phyloP scores from a whole-genome alignment of 1,140 invertebrate genomes.

The Drosophila sulfurigaster region DNA sequence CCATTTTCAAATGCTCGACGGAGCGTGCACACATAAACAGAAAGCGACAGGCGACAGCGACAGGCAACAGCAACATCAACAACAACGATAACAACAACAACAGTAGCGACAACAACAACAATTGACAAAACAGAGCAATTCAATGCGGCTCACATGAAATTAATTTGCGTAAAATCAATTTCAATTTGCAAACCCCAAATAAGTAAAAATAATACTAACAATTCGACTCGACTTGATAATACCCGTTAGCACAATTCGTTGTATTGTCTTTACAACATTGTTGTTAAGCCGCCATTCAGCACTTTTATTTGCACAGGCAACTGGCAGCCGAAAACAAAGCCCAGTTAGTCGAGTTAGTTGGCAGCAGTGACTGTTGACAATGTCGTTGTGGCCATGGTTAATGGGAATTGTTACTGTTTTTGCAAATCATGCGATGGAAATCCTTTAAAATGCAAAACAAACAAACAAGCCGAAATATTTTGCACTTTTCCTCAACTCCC shows the following conservation, averaged over 20 bases:
- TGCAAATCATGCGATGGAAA: conserved; percentile 55
- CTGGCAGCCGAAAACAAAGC: conserved; percentile 9
- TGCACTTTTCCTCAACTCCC: conserved; percentile 5
- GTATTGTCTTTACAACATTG: neutral
- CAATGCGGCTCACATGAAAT: conserved; percentile 63
- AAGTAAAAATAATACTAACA: neutral
- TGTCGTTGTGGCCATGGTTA: conserved; percentile 54
- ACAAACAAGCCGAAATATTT: conserved; percentile 49
- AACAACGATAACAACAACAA: conserved; percentile 1
- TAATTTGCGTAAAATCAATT: conserved; percentile 79
- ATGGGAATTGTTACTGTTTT: conserved; percentile 43
- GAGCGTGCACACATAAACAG: conserved; percentile 26
- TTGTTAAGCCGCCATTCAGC: neutral
- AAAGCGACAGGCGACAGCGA: conserved; percentile 10
- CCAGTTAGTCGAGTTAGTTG: neutral
- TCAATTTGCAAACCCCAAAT: conserved; percentile 54
- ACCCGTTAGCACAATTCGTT: neutral
- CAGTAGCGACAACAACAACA: neutral
- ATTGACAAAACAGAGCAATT: conserved; percentile 48
- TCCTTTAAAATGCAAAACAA: conserved; percentile 56
- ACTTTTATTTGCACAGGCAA: conserved; percentile 17
- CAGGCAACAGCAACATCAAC: neutral
- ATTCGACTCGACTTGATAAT: neutral
- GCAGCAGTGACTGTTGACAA: conserved; percentile 48
- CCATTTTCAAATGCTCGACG: conserved; percentile 31